Evolutionary conservation across 2,113 vertebrate genomes (phyloP).

Genomic region (Lonchura striata): DNA sequence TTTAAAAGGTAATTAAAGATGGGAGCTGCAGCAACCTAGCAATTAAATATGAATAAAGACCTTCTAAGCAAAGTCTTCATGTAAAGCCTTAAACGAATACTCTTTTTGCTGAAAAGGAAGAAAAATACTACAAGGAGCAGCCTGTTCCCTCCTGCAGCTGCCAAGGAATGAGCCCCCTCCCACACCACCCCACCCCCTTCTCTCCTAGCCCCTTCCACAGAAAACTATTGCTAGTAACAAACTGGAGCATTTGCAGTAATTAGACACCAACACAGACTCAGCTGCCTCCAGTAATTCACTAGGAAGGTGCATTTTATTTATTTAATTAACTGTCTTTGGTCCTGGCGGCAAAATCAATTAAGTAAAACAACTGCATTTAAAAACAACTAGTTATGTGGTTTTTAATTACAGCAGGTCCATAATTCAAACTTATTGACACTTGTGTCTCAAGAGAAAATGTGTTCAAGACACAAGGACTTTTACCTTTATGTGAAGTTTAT

Average conservation of each 20-base stretch:
- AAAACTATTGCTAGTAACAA: constrained; percentile 57
- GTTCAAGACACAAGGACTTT: not conserved
- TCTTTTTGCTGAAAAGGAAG: constrained; percentile 70
- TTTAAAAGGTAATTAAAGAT: constrained; percentile 79
- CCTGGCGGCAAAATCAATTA: constrained; percentile 75
- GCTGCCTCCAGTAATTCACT: constrained; percentile 60
- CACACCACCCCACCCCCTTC: constrained; percentile 8
- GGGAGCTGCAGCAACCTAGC: constrained; percentile 63
- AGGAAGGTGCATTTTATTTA: constrained; percentile 50
- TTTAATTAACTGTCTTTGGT: constrained; percentile 46
- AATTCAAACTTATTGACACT: constrained; percentile 69
- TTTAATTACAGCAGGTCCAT: constrained; percentile 73
- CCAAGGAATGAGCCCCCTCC: constrained; percentile 40
- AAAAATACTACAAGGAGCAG: constrained; percentile 67
- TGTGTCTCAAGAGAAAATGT: constrained; percentile 27
- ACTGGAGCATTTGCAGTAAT: constrained; percentile 62
- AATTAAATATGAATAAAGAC: constrained; percentile 82
- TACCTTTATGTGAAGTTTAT: not conserved
- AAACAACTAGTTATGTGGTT: constrained; percentile 70
- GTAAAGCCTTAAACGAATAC: constrained; percentile 59
- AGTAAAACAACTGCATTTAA: constrained; percentile 75
- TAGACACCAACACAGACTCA: constrained; percentile 65
- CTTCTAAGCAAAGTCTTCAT: constrained; percentile 73
- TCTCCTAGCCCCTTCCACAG: constrained; percentile 13
- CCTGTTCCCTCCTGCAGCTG: constrained; percentile 64